Conservation (phyloP, 2,888 invertebrate species). For the Micoletzkya japonica region DNA sequence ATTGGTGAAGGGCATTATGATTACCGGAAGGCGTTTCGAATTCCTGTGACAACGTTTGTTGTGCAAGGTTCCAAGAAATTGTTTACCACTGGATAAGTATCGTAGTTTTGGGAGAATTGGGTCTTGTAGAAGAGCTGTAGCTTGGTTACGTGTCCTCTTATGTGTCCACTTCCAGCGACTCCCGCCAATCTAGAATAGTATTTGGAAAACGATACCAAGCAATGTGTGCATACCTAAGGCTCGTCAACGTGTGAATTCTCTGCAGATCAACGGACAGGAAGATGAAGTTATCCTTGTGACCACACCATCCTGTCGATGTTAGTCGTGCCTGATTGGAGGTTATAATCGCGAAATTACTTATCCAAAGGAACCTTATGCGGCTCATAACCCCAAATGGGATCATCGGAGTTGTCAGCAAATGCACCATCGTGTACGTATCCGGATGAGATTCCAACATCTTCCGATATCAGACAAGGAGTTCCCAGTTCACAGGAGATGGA, state of each 20-base stretch:
- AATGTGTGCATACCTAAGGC: constrained; percentile 1
- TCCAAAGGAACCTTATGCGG: constrained; percentile 59
- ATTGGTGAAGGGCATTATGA: constrained; percentile 93
- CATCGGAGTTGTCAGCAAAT: constrained; percentile 80
- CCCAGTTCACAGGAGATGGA: constrained; percentile 68
- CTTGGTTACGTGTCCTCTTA: constrained; percentile 85
- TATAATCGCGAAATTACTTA: too few species aligned
- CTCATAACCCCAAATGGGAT: constrained; percentile 70
- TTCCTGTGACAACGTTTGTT: constrained; percentile 67
- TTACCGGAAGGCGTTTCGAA: constrained; percentile 69
- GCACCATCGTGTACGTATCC: constrained; percentile 91
- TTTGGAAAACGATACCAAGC: background rate
- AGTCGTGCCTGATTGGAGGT: constrained; percentile 44
- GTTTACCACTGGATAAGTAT: constrained; percentile 84
- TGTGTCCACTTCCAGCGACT: constrained; percentile 58
- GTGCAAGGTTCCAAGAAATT: background rate
- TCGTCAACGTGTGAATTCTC: constrained; percentile 65
- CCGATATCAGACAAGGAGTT: constrained; percentile 89
- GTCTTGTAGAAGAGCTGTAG: constrained; percentile 95
- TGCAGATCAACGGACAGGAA: constrained; percentile 93
- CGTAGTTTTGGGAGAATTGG: constrained; percentile 88
- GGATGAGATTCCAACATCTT: constrained; percentile 85
- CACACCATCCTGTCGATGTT: constrained; percentile 67
- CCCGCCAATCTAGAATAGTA: constrained; percentile 51
- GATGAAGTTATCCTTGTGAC: constrained; percentile 86